phyloP scores from a whole-genome alignment of 2,888 invertebrate species.

The Nomada fabriciana region DNA sequence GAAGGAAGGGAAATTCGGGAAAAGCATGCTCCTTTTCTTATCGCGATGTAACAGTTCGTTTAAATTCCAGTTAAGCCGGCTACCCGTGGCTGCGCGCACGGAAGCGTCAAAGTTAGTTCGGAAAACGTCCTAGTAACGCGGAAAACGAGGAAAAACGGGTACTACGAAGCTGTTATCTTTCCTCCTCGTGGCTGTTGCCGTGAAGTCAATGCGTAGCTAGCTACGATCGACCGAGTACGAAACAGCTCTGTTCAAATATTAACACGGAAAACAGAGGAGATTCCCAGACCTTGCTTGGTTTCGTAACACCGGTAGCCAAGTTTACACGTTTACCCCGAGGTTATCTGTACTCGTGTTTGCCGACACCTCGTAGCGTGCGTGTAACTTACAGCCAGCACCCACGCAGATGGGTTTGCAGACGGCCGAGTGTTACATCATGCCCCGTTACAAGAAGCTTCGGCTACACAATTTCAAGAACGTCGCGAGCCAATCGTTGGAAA shows the following conservation, averaged over 20 bases:
- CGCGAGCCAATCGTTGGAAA: no score
- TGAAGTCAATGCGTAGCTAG: constrained; percentile 20
- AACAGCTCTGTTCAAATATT: constrained; percentile 83
- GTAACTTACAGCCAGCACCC: constrained; percentile 45
- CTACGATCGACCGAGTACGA: constrained; percentile 57
- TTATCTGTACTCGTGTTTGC: constrained; percentile 74
- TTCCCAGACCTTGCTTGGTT: constrained; percentile 78
- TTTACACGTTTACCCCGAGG: constrained; percentile 77
- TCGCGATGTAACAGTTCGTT: background rate
- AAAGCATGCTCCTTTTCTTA: background rate
- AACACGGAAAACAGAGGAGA: constrained; percentile 82
- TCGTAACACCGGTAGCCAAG: constrained; percentile 83
- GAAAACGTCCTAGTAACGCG: background rate
- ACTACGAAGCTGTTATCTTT: background rate
- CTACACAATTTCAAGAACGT: no score
- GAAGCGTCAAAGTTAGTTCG: background rate
- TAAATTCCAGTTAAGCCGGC: background rate
- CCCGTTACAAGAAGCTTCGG: background rate
- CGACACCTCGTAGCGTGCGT: constrained; percentile 62
- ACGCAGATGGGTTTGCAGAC: constrained; percentile 23
- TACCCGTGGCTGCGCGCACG: background rate
- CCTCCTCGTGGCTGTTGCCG: constrained; percentile 16
- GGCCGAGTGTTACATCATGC: constrained; percentile 28
- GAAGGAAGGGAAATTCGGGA: constrained; percentile 18
- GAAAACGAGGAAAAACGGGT: background rate